Percentiles rank a stretch among this genome's conserved stretches.
These are phyloP conservation scores for Otis tarda DNA, from an alignment of 2,113 vertebrate species.

Conservation along the genomic window DNA sequence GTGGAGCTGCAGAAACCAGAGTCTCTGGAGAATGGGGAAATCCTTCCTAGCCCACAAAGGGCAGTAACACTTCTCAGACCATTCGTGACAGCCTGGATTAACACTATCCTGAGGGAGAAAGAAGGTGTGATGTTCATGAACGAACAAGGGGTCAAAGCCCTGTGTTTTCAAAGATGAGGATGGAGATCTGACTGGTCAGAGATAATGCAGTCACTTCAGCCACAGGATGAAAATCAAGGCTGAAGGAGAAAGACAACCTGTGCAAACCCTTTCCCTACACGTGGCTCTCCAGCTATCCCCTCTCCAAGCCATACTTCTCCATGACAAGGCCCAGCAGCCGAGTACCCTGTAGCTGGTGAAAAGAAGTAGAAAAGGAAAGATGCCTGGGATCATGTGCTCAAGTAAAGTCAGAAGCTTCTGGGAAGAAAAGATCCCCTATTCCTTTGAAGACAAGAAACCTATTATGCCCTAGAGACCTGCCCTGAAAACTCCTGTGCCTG, in stretches of 20 bases:
- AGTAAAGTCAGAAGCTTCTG: background rate
- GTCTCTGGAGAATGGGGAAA: constrained; percentile 3
- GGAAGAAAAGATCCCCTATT: background rate
- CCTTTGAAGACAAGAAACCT: background rate
- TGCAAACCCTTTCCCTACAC: background rate
- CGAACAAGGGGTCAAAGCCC: background rate
- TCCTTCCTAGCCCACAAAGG: background rate
- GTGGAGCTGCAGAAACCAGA: constrained; percentile 1
- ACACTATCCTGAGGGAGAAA: background rate
- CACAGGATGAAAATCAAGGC: background rate
- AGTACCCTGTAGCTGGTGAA: background rate
- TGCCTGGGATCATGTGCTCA: background rate
- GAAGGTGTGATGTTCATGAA: background rate
- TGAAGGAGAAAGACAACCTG: background rate
- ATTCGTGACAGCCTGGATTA: background rate
- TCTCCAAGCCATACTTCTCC: background rate
- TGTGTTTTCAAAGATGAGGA: background rate
- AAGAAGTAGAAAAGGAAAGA: background rate
- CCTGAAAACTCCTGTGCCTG: background rate
- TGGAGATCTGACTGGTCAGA: background rate
- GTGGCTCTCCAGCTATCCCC: background rate
- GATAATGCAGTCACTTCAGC: background rate
- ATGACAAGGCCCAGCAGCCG: background rate
- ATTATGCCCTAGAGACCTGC: background rate
- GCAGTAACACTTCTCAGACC: background rate